Base-by-base conservation (phyloP, 1,140 invertebrate genomes). In the Drosophila biarmipes region DNA sequence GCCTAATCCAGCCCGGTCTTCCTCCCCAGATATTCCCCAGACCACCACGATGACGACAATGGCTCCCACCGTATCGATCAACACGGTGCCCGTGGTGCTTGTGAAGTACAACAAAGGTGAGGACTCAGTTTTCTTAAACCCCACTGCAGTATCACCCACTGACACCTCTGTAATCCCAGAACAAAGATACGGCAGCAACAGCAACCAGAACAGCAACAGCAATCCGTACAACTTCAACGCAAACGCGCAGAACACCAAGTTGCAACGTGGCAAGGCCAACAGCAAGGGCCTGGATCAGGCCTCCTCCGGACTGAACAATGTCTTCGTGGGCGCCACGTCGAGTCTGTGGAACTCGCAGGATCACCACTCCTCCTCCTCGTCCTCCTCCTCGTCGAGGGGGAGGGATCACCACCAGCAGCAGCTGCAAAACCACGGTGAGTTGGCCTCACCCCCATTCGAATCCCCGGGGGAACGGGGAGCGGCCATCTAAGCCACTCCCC, bases 1-100 rank as follows among this genome's bases (percentile, higher is more conserved):
- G 11, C 11, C 42, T 45, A 45, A 21, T 6, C 7, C 2, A 14
- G 0, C 6, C 5, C 2, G 1, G 14, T 3, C 21, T 8, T 4
- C 21, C 14, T 2, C 1, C 24, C 11, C 53, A 91, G 90, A 91
- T 27, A 91, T 91, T 55, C 90, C 90, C n/a, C 90, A 91, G 63
- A 91, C 90, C 19, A 91, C 90, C 53, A 91, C 90, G 35, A 85
- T 91, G 34, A 91, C 87, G 42, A 91, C 90, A n/a, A 82, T 91
- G 73, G 76, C 87, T 4, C 90, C 90, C 2, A 91, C 90, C 12
- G 78, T 71, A 11, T 75, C 90, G 12, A 89, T 91, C 24, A 91
- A 90, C 51, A 91, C 90, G 0, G 87, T 91, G 15, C 84, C 90
- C 11, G 84, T 90, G 27, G 52, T 73, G 5, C 55, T 86, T 11